Conservation (phyloP, 2,888 invertebrate genomes). For the Alviniconcha strummeri region DNA sequence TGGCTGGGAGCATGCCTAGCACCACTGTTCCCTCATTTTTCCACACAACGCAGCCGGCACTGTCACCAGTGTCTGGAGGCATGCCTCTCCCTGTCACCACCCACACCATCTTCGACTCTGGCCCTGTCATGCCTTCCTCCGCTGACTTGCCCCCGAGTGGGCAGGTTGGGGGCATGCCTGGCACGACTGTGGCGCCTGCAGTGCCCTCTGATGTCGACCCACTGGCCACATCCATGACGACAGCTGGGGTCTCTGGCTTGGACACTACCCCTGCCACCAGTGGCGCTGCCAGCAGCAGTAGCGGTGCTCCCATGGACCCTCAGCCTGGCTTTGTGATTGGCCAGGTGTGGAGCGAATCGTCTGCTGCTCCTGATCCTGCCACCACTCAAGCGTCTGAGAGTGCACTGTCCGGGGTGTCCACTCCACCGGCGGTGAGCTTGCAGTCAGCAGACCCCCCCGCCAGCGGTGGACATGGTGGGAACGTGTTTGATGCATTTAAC, state of each 20-base stretch:
- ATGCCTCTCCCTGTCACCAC: conserved; percentile 36
- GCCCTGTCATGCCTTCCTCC: neutral
- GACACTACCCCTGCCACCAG: neutral
- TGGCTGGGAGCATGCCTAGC: neutral
- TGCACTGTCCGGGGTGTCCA: too few species aligned
- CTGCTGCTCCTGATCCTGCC: neutral
- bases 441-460: too few species aligned
- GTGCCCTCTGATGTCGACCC: neutral
- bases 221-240: neutral
- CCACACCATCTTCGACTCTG: conserved; percentile 30
- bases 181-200: neutral
- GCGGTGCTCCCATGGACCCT: neutral
- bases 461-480: neutral
- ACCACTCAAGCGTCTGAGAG: neutral
- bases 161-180: neutral
- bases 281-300: neutral
- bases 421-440: too few species aligned
- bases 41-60: neutral
- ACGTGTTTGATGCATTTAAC: conserved; percentile 17
- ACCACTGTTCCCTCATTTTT: neutral
- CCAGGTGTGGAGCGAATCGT: conserved; percentile 27
- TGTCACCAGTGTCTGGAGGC: neutral
- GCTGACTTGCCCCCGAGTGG: neutral
- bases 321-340: conserved; percentile 16
- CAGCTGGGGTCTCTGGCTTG: neutral